A percentile compares a stretch with the other conserved stretches of the same genome.
These are phyloP conservation scores for Acrobasis suavella DNA, from an alignment of 2,888 invertebrate species.

Conservation along the genomic window DNA sequence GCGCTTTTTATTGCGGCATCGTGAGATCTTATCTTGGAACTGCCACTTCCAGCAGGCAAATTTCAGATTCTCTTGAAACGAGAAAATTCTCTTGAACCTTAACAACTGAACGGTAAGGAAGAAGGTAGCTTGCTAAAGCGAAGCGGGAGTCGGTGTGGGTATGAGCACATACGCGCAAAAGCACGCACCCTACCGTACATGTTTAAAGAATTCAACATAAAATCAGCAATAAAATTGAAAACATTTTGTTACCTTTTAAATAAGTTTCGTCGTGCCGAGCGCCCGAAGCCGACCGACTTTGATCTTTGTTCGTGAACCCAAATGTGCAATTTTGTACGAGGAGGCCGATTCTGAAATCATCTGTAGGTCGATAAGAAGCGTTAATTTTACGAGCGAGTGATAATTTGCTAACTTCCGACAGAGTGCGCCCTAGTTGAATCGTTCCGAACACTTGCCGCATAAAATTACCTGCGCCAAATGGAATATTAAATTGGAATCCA, in stretches of 20 bases:
- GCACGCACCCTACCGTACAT: slow-evolving; percentile 67
- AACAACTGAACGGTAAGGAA: slow-evolving; percentile 51
- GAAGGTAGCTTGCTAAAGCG: slow-evolving; percentile 47
- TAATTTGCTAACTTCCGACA: slow-evolving; percentile 83
- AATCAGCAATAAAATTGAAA: slow-evolving; percentile 82
- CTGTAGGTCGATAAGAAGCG: slow-evolving; percentile 80
- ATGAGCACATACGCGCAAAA: slow-evolving; percentile 54
- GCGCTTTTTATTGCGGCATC: slow-evolving; percentile 82
- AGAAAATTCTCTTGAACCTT: slow-evolving; percentile 59
- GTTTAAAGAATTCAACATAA: slow-evolving; percentile 81
- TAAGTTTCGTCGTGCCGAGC: slow-evolving; percentile 66
- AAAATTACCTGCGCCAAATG: slow-evolving; percentile 67
- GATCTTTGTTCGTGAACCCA: slow-evolving; percentile 52
- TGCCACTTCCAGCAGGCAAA: slow-evolving; percentile 82
- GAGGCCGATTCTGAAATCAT: slow-evolving; percentile 63
- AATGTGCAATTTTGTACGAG: slow-evolving; percentile 59
- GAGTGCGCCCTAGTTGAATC: slow-evolving; percentile 76
- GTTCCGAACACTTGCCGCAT: slow-evolving; percentile 75
- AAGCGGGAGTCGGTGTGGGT: slow-evolving; percentile 57
- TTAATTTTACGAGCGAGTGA: slow-evolving; percentile 82
- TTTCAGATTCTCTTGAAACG: slow-evolving; percentile 67
- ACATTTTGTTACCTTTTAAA: slow-evolving; percentile 82
- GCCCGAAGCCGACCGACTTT: slow-evolving; percentile 53
- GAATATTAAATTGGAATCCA: slow-evolving; percentile 55
- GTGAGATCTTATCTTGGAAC: slow-evolving; percentile 81